phyloP scores from a whole-genome alignment of 2,113 vertebrate species.

The Acanthochromis polyacanthus region DNA sequence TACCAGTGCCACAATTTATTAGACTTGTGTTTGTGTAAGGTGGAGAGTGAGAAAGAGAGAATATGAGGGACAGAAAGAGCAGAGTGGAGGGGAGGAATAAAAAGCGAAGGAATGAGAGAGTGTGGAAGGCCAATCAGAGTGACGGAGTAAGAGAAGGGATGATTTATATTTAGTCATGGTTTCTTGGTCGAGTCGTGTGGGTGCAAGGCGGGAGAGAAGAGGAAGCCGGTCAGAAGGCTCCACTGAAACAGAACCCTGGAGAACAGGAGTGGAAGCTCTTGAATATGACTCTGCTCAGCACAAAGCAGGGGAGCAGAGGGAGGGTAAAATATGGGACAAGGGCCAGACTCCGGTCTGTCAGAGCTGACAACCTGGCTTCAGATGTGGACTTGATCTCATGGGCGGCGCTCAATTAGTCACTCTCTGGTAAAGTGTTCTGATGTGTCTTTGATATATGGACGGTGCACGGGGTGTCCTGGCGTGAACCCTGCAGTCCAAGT shows the following conservation, averaged over 20 bases:
- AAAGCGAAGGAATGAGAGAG: conserved; percentile 52
- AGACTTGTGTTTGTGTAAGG: conserved; percentile 78
- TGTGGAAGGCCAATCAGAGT: conserved; percentile 52
- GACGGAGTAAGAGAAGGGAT: conserved; percentile 68
- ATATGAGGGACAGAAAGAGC: conserved; percentile 40
- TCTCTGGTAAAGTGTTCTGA: conserved; percentile 54
- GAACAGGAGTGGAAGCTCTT: conserved; percentile 20
- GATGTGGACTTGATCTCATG: conserved; percentile 52
- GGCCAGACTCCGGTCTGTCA: conserved; percentile 33
- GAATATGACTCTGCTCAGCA: conserved; percentile 26
- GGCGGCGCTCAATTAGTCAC: conserved; percentile 66
- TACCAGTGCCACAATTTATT: conserved; percentile 82
- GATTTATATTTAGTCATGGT: conserved; percentile 73
- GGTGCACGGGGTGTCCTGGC: conserved; percentile 33
- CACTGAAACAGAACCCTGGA: conserved; percentile 36
- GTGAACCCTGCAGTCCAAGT: conserved; percentile 56
- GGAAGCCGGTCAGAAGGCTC: conserved; percentile 38
- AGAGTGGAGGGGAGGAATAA: conserved; percentile 18
- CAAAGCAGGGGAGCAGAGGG: conserved; percentile 22
- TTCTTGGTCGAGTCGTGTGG: conserved; percentile 53
- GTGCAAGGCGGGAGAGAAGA: conserved; percentile 27
- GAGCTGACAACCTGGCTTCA: conserved; percentile 53
- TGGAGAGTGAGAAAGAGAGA: conserved; percentile 55
- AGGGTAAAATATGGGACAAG: conserved; percentile 28
- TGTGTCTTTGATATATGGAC: conserved; percentile 58